A percentile compares a stretch with the other conserved stretches of the same genome.
Evolutionary conservation across 2,888 invertebrate species (phyloP).

Genomic region (Cheilosia vulpina): DNA sequence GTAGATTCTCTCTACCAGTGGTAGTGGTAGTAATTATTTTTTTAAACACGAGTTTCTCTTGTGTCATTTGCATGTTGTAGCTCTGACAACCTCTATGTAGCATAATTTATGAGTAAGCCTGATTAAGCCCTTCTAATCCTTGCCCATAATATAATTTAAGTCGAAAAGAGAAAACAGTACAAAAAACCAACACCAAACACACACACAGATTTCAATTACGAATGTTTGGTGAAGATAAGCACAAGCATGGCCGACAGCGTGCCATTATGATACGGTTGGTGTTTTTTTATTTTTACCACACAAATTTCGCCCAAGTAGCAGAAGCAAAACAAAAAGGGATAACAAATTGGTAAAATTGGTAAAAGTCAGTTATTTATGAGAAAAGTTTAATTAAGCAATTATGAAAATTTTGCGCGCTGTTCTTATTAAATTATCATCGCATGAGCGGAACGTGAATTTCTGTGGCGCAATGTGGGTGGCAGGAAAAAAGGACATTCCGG

Average conservation of each 20-base stretch:
- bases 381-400: conserved; percentile 75
- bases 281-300: conserved; percentile 37
- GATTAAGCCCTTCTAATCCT: conserved; percentile 43
- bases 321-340: conserved; percentile 42
- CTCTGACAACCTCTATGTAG: conserved; percentile 19
- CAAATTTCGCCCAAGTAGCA: conserved; percentile 13
- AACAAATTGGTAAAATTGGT: conserved; percentile 74
- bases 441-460: conserved; percentile 56
- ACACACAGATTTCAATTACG: conserved; percentile 47
- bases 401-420: conserved; percentile 67
- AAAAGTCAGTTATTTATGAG: conserved; percentile 71
- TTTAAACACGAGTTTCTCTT: conserved; percentile 65
- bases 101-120: conserved; percentile 46
- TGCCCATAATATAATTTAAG: conserved; percentile 1
- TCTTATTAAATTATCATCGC: conserved; percentile 72
- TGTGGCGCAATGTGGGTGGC: conserved; percentile 9
- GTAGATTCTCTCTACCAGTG: neutral
- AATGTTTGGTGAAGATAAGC: conserved; percentile 65
- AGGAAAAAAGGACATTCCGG: conserved; percentile 15
- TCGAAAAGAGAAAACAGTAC: neutral
- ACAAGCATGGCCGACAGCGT: conserved; percentile 20
- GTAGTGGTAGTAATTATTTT: conserved; percentile 60
- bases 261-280: conserved; percentile 52
- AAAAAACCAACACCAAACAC: conserved; percentile 8
- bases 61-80: conserved; percentile 60